Percentiles rank a stretch among this genome's conserved stretches.
Evolutionary conservation across 1,140 invertebrate genomes (phyloP).

Genomic region (Aphis craccivora): DNA sequence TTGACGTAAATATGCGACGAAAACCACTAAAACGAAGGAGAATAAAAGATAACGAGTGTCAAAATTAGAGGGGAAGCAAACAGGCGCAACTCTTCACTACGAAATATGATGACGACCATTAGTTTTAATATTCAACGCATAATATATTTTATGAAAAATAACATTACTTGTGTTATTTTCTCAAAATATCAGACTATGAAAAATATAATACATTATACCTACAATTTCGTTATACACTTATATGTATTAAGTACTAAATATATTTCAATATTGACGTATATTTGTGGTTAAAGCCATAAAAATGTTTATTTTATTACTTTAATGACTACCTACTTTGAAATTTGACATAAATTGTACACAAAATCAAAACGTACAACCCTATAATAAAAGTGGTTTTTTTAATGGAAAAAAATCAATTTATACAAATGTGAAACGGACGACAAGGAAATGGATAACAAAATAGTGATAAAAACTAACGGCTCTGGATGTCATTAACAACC

Average conservation of each 20-base stretch:
- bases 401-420: slow-evolving; percentile 30
- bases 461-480: neutral
- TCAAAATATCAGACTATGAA: neutral
- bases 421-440: neutral
- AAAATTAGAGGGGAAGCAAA: neutral
- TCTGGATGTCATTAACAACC: neutral
- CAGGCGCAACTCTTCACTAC: neutral
- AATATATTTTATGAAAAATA: neutral
- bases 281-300: neutral
- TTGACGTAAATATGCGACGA: neutral
- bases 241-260: neutral
- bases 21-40: neutral
- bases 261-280: neutral
- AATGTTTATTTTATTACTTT: slow-evolving; percentile 31
- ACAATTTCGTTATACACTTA: neutral
- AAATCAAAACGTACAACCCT: neutral
- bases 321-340: slow-evolving; percentile 22
- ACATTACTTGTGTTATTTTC: neutral
- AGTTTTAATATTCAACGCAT: neutral
- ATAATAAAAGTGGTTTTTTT: slow-evolving; percentile 45
- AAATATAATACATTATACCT: neutral
- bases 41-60: neutral
- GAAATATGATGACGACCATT: neutral
- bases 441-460: neutral
- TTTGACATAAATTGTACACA: slow-evolving; percentile 10